phyloP scores from a whole-genome alignment of 2,797 vertebrate genomes.

The Melanogrammus aeglefinus region DNA sequence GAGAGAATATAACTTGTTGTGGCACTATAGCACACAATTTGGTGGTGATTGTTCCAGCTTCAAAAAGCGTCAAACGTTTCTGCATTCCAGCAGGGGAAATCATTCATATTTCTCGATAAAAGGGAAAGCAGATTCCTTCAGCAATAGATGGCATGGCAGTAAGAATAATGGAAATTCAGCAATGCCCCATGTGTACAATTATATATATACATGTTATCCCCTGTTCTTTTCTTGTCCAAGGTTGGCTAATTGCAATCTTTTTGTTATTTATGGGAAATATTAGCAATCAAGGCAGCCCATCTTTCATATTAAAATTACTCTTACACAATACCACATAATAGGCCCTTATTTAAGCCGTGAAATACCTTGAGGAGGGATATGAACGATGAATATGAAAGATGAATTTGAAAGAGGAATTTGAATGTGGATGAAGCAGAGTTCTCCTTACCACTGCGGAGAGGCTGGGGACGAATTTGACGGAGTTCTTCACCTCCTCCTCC shows the following conservation, averaged over 20 bases:
- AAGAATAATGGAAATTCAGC: no score
- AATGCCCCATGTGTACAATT: neutral
- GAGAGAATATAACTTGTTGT: no score
- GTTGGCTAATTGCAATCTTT: neutral
- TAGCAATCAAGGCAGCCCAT: neutral
- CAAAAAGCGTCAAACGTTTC: no score
- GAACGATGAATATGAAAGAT: neutral
- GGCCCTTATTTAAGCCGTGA: neutral
- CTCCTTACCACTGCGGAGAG: conserved; percentile 90
- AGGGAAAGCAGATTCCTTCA: no score
- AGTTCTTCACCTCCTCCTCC: conserved; percentile 97
- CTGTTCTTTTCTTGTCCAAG: neutral
- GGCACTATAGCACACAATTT: no score
- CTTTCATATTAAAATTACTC: neutral
- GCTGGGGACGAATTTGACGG: conserved; percentile 91
- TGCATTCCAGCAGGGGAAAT: no score
- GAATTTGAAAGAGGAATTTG: neutral
- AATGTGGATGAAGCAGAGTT: rapidly evolving
- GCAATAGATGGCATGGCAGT: no score
- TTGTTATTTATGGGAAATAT: neutral
- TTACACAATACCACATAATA: neutral
- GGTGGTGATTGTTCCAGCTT: no score
- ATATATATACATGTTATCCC: neutral
- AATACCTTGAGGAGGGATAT: neutral
- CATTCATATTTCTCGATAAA: no score